Base-by-base conservation (phyloP, 2,888 invertebrate species). In the Athalia cordata region DNA sequence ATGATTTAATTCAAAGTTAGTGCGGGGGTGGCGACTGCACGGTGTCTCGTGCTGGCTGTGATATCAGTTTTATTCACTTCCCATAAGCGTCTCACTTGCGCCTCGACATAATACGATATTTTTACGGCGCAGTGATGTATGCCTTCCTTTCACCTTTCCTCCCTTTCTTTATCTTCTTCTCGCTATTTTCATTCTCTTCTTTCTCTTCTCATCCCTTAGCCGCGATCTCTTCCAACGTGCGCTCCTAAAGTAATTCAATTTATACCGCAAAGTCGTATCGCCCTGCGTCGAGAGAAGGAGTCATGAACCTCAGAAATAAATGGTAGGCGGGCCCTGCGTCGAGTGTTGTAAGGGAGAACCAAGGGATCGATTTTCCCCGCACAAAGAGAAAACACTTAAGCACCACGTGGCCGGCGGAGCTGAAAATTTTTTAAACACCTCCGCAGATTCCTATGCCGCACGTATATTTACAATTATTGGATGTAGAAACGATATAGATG, bases 181-280 rank as follows among this genome's bases (percentile, higher is more conserved):
- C 29, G 0, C 29, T 29, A 29, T 29, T 29, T 29, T 29, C 29
- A 29, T 29, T 29, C 1, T 29, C 29, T 2, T 29, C 29, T 29
- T 29, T 29, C 29, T 29, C 29, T 29, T 29, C 66, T 66, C 13
- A 43, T 68, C 52, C 29, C 15, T 72, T 59, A 59, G 8, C 47
- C 8, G 13, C 15, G 57, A 13, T 43, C 47, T 72, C 57, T 72
- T 9, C 59, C 13, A 59, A 43, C 57, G 57, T 59, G 59, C 59
- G 59, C 47, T 59, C 47, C 59, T 9, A 59, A 72, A 59, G 70
- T 59, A 72, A 72, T 72, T 72, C 70, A 72, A 72, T 72, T 72
- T 72, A 29, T 29, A 72, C 70, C 57, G 70, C 70, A 72, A 59
- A 59, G 59, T 72, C 59, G 59, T 72, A 72, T 72, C 70, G 59